Evolutionary conservation across 2,797 vertebrate genomes (phyloP), one percentile per base, ranked within the genome.

Genomic region (Melanogrammus aeglefinus): DNA sequence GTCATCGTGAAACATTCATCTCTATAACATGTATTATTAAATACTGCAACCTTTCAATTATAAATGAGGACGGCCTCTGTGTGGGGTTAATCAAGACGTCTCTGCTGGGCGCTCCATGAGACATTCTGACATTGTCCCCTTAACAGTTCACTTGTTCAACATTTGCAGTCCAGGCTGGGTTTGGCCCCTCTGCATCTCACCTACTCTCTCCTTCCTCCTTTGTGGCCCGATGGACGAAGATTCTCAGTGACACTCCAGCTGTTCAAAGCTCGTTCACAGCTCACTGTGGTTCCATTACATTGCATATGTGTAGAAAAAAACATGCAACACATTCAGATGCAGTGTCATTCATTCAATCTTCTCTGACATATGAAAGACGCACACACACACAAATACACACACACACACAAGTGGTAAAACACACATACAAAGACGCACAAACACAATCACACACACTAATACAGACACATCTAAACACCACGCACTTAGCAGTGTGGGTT

Each of bases 21-120:
- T 83, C 77, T 77, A 84, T 75, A 70, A 70, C 82, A 93, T 95
- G 78, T 82, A 93, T 94, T 92, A 94, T 94, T 92, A 81, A 92
- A 87, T 80, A 81, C 77, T 76, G 44, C 81, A 82, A 35, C 75
- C 83, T 85, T 82, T 94, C 90, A 93, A 94, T 95, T 93, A 94
- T 93, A 86, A 88, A 95, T 94, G 89, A 85, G 83, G 82, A 88
- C 78, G 36, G 89, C 87, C 90, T 89, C 86, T 83, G 79, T 88
- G 90, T 89, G 86, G 86, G 44, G 82, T 91, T 94, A 92, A 94
- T 92, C 91, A 93, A 88, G 90, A 88, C 85, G 73, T 77, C 41
- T 78, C 83, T 57, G n/a, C 35, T 8, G n/a, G 36, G 13, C 57
- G 14, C 27, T 6, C 69, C 38, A 69, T 4, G 73, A 87, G 79